phyloP scores from a whole-genome alignment of 1,140 invertebrate genomes.

The Leptopilina boulardi region DNA sequence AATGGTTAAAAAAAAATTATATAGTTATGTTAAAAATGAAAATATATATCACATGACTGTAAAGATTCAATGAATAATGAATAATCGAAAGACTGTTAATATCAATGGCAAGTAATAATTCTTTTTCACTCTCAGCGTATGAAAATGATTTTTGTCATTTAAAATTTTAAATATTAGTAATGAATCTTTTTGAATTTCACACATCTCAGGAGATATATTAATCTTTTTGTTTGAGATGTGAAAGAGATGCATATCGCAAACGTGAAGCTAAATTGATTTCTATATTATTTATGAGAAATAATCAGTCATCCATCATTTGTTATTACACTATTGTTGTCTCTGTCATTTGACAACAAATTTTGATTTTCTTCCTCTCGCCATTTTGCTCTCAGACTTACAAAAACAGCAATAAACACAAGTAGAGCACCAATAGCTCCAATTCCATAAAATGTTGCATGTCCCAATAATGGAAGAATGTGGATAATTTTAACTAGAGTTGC shows the following conservation, averaged over 20 bases:
- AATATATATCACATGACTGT: background rate
- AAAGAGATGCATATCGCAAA: background rate
- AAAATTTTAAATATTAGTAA: slow-evolving; percentile 1
- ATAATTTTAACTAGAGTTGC: slow-evolving; percentile 77
- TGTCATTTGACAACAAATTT: slow-evolving; percentile 57
- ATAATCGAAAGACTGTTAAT: background rate
- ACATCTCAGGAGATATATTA: background rate
- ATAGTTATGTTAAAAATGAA: background rate
- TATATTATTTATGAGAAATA: background rate
- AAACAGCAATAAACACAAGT: slow-evolving; percentile 71
- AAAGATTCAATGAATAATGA: background rate
- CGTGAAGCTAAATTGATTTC: background rate
- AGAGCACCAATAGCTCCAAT: slow-evolving; percentile 75
- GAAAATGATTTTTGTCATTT: background rate
- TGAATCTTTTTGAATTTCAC: background rate
- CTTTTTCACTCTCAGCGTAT: background rate
- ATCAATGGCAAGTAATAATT: background rate
- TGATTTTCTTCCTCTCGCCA: slow-evolving; percentile 61
- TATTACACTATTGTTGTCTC: slow-evolving; percentile 27
- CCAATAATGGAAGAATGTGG: slow-evolving; percentile 74
- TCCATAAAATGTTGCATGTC: slow-evolving; percentile 75
- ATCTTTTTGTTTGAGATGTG: background rate
- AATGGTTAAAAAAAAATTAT: too few species aligned
- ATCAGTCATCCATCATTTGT: slow-evolving; percentile 40
- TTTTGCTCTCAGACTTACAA: slow-evolving; percentile 59